Evolutionary conservation across 2,113 vertebrate species (phyloP).

Genomic region (Actenoides lindsayi): DNA sequence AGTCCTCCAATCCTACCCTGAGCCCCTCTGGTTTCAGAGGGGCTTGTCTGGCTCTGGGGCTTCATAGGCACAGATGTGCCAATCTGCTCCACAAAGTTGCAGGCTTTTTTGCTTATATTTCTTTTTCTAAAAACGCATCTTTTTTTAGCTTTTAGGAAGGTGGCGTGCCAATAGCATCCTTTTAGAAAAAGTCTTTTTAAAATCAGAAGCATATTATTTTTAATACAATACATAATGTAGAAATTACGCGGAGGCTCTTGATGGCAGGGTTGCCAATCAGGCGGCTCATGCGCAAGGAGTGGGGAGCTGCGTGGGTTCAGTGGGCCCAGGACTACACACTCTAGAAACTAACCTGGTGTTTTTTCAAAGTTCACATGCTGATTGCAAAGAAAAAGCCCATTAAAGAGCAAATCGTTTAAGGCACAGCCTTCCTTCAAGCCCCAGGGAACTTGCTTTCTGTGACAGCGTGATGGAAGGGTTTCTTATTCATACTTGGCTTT

Average conservation of each 20-base stretch:
- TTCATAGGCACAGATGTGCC: neutral
- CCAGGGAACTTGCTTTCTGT: slow-evolving; percentile 62
- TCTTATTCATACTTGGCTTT: slow-evolving; percentile 62
- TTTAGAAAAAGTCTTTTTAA: neutral
- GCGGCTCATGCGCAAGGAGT: accelerated
- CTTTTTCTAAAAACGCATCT: neutral
- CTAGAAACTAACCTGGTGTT: neutral
- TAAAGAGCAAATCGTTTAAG: slow-evolving; percentile 69
- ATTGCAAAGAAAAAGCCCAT: slow-evolving; percentile 68
- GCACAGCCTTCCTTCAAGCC: slow-evolving; percentile 62
- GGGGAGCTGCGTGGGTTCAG: neutral
- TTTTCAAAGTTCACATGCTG: slow-evolving; percentile 63
- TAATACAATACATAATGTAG: slow-evolving; percentile 15
- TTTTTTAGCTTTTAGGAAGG: neutral
- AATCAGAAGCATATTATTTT: slow-evolving; percentile 56
- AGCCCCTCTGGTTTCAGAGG: neutral
- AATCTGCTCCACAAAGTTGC: neutral
- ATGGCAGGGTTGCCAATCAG: slow-evolving; percentile 17
- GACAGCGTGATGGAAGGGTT: slow-evolving; percentile 68
- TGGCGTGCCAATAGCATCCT: neutral
- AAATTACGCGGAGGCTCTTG: neutral
- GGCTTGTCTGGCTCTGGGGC: accelerated
- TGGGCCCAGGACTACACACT: neutral
- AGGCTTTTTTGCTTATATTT: neutral
- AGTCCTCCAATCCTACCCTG: neutral